phyloP scores from a whole-genome alignment of 2,113 vertebrate genomes.

The Cottus gobio region DNA sequence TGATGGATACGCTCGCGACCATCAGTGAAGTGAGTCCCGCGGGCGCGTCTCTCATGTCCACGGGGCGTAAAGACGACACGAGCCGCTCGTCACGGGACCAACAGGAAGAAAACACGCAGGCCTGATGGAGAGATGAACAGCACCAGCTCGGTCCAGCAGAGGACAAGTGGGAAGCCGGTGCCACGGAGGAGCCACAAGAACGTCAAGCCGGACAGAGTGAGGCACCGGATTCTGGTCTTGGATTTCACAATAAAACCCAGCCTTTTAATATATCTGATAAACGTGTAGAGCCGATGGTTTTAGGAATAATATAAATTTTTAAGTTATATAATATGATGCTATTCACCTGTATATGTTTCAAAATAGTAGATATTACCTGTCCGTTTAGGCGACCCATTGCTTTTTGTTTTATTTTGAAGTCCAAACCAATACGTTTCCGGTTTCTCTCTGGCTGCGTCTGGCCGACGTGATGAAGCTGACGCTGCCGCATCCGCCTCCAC shows the following conservation, averaged over 20 bases:
- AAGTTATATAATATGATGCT: background rate
- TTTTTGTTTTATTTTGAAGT: conserved; percentile 29
- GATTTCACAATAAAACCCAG: conserved; percentile 61
- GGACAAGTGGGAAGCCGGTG: conserved; percentile 61
- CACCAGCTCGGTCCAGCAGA: background rate
- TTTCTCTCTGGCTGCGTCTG: background rate
- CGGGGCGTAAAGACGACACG: background rate
- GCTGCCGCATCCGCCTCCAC: conserved; percentile 57
- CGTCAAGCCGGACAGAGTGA: background rate
- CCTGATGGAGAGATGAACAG: background rate
- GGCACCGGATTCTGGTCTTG: too few relatives aligned
- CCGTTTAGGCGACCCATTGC: background rate
- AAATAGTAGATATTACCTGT: background rate
- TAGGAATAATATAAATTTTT: background rate
- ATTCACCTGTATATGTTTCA: background rate
- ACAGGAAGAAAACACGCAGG: background rate
- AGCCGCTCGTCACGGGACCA: background rate
- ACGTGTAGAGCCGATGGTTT: background rate
- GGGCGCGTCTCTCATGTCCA: conserved; percentile 1
- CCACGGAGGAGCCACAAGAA: background rate
- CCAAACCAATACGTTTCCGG: background rate
- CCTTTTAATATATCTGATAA: background rate
- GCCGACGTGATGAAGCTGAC: conserved; percentile 18
- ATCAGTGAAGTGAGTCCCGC: conserved; percentile 28
- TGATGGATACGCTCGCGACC: conserved; percentile 43